These are phyloP conservation scores for Linnaemya tessellans DNA, from an alignment of 2,888 invertebrate genomes.

Conservation along the genomic window DNA sequence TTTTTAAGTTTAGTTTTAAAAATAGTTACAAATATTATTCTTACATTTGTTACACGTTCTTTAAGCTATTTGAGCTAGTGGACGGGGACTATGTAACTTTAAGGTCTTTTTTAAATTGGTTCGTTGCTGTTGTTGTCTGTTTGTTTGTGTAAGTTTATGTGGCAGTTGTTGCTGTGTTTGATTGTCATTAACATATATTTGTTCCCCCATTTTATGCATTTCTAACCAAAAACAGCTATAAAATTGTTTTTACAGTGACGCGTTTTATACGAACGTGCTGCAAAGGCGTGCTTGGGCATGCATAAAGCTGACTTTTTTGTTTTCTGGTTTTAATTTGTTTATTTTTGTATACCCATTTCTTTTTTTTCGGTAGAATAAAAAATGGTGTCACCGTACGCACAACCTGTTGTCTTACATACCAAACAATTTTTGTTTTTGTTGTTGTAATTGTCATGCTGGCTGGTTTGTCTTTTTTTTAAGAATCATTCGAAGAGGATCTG, in stretches of 20 bases:
- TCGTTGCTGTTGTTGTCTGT: background rate
- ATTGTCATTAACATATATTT: constrained; percentile 41
- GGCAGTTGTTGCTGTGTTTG: constrained; percentile 22
- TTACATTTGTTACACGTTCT: constrained; percentile 30
- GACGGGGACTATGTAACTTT: constrained; percentile 40
- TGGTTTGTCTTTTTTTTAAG: constrained; percentile 1
- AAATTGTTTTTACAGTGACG: constrained; percentile 38
- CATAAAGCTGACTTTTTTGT: constrained; percentile 1
- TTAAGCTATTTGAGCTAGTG: constrained; percentile 19
- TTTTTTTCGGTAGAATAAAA: constrained; percentile 54
- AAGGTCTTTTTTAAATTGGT: background rate
- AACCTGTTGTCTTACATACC: constrained; percentile 51
- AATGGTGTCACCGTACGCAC: constrained; percentile 68
- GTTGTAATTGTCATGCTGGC: background rate
- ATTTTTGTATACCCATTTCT: background rate
- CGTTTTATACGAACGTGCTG: constrained; percentile 37
- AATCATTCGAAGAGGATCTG: constrained; percentile 6
- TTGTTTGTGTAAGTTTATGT: constrained; percentile 39
- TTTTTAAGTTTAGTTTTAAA: too few species aligned
- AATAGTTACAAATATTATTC: constrained; percentile 1
- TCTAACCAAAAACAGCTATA: constrained; percentile 37
- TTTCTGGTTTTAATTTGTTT: background rate
- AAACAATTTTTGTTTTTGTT: constrained; percentile 9
- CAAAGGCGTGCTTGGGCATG: constrained; percentile 40
- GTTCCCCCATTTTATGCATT: constrained; percentile 57